Evolutionary conservation across 1,140 invertebrate species (phyloP), one percentile per base, ranked within the genome.

Genomic region (Panagrolaimus sp.): DNA sequence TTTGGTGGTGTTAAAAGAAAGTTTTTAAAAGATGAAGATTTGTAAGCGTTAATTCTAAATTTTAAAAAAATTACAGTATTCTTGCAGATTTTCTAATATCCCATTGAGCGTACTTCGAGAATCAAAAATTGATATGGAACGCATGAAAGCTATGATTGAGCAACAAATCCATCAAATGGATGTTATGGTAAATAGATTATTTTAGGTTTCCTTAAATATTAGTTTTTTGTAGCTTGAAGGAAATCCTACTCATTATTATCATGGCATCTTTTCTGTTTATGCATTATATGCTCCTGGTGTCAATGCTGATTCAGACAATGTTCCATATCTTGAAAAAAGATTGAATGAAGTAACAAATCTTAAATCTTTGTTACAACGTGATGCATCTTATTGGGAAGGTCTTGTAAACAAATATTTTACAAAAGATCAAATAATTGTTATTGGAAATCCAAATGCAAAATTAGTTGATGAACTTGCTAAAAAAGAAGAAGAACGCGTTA

Each of bases 211-310:
- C 44, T 23, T 73, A 5, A 38, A 16, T n/a, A 65, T 16, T 20
- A 16, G 42, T 66, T 20, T 46, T 62, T 47, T 75, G 65, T 86
- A 87, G 78, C 85, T 91, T 53, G 92, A 93, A 84, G 89, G 88
- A 25, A 86, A 87, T 70, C 91, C 91, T 1, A 90, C 91, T 78
- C 87, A 90, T 67, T 84, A 88, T 8, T 83, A 92, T 43, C 89
- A 90, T 1, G 89, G 88, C 78, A 87, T 89, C 73, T 86, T 91
- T 42, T 90, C 93, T 78, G 89, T 89, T 0, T 90, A 93, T 82
- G 88, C 90, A 73, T 84, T 94, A 20, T 93, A 92, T 84, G 91
- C 91, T 1, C 61, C 38, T 1, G 53, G 14, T 9, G 64, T 51
- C 13, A 72, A 71, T 23, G n/a, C 46, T 1, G 65, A 61, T 9